Evolutionary conservation across 2,888 invertebrate genomes (phyloP).

Genomic region (Eupithecia inturbata): DNA sequence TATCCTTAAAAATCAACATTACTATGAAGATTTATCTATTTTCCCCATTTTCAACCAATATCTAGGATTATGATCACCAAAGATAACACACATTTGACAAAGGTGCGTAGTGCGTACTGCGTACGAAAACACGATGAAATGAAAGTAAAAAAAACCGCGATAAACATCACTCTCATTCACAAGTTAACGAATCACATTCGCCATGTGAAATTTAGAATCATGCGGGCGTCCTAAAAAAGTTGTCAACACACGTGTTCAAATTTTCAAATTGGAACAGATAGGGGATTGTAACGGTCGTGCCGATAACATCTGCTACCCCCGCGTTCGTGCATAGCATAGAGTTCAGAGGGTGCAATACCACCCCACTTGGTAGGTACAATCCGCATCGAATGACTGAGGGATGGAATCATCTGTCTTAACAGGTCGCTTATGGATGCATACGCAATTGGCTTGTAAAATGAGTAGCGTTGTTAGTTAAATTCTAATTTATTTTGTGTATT

Average conservation of each 20-base stretch:
- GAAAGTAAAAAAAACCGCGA: constrained; percentile 33
- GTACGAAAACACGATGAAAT: not conserved
- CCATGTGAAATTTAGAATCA: constrained; percentile 59
- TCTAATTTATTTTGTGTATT: constrained; percentile 24
- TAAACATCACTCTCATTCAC: constrained; percentile 39
- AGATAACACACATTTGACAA: constrained; percentile 26
- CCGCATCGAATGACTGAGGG: constrained; percentile 59
- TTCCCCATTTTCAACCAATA: not conserved
- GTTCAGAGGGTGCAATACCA: constrained; percentile 44
- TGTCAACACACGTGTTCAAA: constrained; percentile 80
- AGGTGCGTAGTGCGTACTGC: constrained; percentile 32
- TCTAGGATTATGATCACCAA: constrained; percentile 7
- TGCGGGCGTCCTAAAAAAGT: constrained; percentile 75
- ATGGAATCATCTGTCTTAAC: constrained; percentile 60
- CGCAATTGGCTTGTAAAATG: constrained; percentile 48
- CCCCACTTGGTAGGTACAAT: constrained; percentile 50
- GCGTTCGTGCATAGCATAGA: constrained; percentile 52
- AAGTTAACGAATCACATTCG: constrained; percentile 37
- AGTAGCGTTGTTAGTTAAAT: constrained; percentile 47
- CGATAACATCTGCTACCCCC: constrained; percentile 72
- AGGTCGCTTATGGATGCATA: constrained; percentile 40
- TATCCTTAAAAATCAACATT: not conserved
- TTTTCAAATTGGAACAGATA: constrained; percentile 75
- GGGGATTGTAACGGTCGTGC: constrained; percentile 78
- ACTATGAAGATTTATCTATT: not conserved